A percentile compares a stretch with the other conserved stretches of the same genome.
These are phyloP conservation scores for Atrichornis clamosus DNA, from an alignment of 2,113 vertebrate genomes.

Conservation along the genomic window DNA sequence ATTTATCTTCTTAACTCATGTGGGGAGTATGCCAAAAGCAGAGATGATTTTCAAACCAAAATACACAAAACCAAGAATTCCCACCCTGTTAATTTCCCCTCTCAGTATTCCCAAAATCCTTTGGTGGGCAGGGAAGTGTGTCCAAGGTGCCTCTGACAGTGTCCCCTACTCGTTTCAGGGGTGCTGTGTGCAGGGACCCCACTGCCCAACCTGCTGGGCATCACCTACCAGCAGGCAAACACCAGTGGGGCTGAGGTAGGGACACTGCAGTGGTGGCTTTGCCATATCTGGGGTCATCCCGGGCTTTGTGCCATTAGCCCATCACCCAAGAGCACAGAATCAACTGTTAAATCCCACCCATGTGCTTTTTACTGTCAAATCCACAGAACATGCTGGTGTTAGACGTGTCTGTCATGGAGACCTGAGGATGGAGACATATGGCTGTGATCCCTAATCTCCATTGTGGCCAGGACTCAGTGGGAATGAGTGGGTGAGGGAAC, in stretches of 20 bases:
- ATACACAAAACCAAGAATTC: neutral
- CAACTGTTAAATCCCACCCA: neutral
- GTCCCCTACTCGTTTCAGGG: neutral
- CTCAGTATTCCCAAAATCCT: neutral
- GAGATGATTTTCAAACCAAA: neutral
- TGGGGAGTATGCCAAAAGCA: neutral
- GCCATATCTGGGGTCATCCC: neutral
- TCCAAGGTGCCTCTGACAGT: fast-evolving
- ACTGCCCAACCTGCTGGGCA: slow-evolving; percentile 11
- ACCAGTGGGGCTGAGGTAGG: neutral
- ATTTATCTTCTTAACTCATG: neutral
- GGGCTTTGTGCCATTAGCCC: neutral
- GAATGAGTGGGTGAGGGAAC: neutral
- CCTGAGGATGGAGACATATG: neutral
- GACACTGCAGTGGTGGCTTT: fast-evolving
- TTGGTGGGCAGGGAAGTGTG: neutral
- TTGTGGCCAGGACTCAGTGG: neutral
- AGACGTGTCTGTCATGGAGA: neutral
- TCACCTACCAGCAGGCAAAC: neutral
- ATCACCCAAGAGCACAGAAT: neutral
- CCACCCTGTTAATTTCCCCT: neutral
- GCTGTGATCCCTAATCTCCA: fast-evolving
- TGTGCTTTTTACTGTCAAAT: neutral
- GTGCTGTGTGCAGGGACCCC: slow-evolving; percentile 21
- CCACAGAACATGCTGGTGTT: neutral